Base-by-base conservation (phyloP, 2,888 invertebrate genomes). In the Anodontia alba region DNA sequence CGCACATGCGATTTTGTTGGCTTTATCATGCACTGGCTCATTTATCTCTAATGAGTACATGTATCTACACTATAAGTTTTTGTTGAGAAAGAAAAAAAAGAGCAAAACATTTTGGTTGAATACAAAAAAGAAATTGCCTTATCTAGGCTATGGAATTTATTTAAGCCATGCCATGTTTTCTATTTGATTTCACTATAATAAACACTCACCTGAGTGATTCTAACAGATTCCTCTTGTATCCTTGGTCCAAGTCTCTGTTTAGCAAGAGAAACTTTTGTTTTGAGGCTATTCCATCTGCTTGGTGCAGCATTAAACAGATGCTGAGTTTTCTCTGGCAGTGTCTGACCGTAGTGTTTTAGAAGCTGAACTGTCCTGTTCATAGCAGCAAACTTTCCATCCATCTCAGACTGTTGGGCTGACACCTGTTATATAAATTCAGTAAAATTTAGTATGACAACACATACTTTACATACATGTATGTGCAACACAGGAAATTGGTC, bases 171-270 rank as follows among this genome's bases (percentile, higher is more conserved):
- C n/a, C n/a, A n/a, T n/a, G n/a, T n/a, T n/a, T n/a, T n/a, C n/a
- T n/a, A n/a, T n/a, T n/a, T n/a, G n/a, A n/a, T n/a, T n/a, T n/a
- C n/a, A n/a, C n/a, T n/a, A n/a, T n/a, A n/a, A n/a, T n/a, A n/a
- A n/a, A 62, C 10, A n/a, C 74, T 51, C 76, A 93, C 93, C 91
- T 91, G 90, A 29, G 93, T 92, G 54, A 94, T 94, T 66, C 93
- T 89, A 38, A 91, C 92, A 5, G 93, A 93, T 78, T 94, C 94
- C 80, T 94, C 93, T 84, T 94, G 94, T 33, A 94, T 94, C 42
- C 94, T 90, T 23, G 94, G 94, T 10, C 94, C 94, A 26, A 94
- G 91, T 76, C 94, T 90, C 88, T 94, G 94, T 85, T 94, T 94
- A 68, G 94, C 94, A 62, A 93, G 89, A 0, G 93, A 94, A 38